These are phyloP conservation scores for Ptiloglossa arizonensis DNA, from an alignment of 1,140 invertebrate genomes.

Conservation along the genomic window DNA sequence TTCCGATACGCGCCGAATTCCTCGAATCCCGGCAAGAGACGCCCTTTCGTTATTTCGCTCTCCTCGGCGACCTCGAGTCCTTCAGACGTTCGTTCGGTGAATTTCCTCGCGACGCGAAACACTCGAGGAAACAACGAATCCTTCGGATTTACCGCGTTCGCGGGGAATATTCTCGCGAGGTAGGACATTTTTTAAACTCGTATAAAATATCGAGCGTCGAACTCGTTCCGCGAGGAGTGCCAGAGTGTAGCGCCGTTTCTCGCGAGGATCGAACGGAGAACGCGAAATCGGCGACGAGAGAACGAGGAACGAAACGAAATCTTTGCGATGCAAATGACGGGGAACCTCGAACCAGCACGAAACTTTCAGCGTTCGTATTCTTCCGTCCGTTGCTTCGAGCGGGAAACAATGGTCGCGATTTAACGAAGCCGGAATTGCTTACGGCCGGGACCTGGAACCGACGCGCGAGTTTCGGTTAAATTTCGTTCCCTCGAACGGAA, in stretches of 20 bases:
- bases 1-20: background rate
- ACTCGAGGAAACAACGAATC: too few species aligned
- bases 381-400: slow-evolving; percentile 17
- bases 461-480: slow-evolving; percentile 25
- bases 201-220: too few species aligned
- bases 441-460: background rate
- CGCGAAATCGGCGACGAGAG: too few species aligned
- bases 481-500: slow-evolving; percentile 11
- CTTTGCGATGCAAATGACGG: slow-evolving; percentile 34
- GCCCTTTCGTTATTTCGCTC: too few species aligned
- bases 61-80: too few species aligned
- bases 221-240: too few species aligned
- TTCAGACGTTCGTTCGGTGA: too few species aligned
- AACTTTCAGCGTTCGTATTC: slow-evolving; percentile 20
- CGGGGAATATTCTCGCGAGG: too few species aligned
- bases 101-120: too few species aligned
- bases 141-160: too few species aligned
- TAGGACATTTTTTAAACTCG: too few species aligned
- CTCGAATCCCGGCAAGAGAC: background rate
- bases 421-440: slow-evolving; percentile 35
- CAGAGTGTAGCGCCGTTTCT: too few species aligned
- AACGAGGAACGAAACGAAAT: background rate
- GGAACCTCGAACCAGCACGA: slow-evolving; percentile 14
- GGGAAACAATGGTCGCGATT: slow-evolving; percentile 30
- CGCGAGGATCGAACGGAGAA: slow-evolving; percentile 1